These are phyloP conservation scores for Plotosus lineatus DNA, from an alignment of 2,113 vertebrate species.

Conservation along the genomic window DNA sequence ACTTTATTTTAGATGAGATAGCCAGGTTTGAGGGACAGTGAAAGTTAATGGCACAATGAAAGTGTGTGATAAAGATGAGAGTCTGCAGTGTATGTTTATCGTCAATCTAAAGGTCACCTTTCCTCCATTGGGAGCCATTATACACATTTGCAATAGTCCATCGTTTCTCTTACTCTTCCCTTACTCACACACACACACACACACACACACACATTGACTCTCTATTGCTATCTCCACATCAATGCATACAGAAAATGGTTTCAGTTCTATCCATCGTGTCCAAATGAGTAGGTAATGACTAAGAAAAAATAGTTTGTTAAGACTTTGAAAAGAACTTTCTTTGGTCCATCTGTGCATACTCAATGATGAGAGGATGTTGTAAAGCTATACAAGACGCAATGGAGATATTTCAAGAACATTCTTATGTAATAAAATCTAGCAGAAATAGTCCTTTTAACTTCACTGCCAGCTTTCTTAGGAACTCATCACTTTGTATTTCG, in stretches of 20 bases:
- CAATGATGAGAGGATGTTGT: background rate
- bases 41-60: background rate
- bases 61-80: slow-evolving; percentile 10
- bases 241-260: background rate
- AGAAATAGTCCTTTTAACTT: background rate
- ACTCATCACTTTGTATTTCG: background rate
- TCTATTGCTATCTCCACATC: background rate
- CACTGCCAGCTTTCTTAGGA: background rate
- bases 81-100: slow-evolving; percentile 8
- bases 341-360: background rate
- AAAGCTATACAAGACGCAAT: background rate
- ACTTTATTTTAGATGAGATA: background rate
- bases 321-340: background rate
- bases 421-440: background rate
- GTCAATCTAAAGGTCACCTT: slow-evolving; percentile 51
- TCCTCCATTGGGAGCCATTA: slow-evolving; percentile 55
- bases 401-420: background rate
- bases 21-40: background rate
- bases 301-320: background rate
- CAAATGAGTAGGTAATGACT: background rate
- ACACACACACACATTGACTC: background rate
- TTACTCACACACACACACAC: too few species aligned
- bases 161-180: slow-evolving; percentile 21
- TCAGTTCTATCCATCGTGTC: background rate
- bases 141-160: slow-evolving; percentile 17